Evolutionary conservation across 2,113 vertebrate genomes (phyloP).

Genomic region (Myiozetetes cayanensis): DNA sequence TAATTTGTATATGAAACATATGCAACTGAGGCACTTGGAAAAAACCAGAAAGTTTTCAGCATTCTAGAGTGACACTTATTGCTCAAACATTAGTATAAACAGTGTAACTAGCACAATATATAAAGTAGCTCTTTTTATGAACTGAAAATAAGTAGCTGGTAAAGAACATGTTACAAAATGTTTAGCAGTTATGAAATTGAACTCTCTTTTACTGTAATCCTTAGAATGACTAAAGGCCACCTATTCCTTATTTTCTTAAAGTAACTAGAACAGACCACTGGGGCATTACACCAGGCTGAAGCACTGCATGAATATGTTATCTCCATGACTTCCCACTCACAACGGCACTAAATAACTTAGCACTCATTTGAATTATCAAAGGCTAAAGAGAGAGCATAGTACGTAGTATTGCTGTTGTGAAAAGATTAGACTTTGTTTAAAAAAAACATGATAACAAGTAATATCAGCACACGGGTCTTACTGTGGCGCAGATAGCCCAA

Average conservation of each 20-base stretch:
- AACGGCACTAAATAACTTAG: not conserved
- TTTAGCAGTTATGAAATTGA: not conserved
- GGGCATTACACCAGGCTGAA: not conserved
- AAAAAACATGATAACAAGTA: not conserved
- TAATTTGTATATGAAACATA: not conserved
- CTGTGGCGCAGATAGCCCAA: not conserved
- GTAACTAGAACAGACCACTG: not conserved
- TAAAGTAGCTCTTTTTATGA: slow-evolving; percentile 3
- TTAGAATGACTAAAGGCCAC: not conserved
- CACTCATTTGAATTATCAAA: not conserved
- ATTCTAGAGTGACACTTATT: not conserved
- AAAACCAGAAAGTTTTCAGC: not conserved
- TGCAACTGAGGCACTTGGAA: not conserved
- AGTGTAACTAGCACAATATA: not conserved
- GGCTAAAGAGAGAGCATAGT: not conserved
- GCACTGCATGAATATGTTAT: not conserved
- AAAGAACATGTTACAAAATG: not conserved
- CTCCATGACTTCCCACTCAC: not conserved
- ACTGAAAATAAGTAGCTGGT: not conserved
- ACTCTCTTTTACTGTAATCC: not conserved
- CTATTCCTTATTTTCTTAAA: not conserved
- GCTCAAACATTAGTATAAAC: not conserved
- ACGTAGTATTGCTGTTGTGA: not conserved
- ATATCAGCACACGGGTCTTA: not conserved
- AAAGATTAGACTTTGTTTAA: not conserved